Evolutionary conservation across 2,888 invertebrate genomes (phyloP).

Genomic region (Orthosia gothica): DNA sequence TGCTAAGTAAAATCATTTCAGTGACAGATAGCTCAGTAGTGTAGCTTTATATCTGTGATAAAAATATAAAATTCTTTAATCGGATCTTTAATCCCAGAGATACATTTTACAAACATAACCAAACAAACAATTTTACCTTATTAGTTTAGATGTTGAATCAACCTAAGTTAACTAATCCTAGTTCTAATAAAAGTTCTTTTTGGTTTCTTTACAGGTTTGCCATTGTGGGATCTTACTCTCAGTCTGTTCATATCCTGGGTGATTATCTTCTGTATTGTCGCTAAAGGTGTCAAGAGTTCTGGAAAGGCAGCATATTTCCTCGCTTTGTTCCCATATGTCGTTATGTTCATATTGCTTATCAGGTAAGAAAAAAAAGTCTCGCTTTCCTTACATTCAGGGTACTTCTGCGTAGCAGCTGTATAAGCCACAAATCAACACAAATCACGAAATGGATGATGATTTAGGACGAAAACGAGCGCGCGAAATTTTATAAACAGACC

Average conservation of each 20-base stretch:
- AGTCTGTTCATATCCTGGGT: conserved; percentile 94
- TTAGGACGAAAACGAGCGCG: too few relatives aligned
- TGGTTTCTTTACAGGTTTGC: conserved; percentile 82
- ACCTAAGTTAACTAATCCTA: neutral
- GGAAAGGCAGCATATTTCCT: conserved; percentile 97
- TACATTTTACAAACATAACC: too few relatives aligned
- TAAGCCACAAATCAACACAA: too few relatives aligned
- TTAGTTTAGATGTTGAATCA: neutral
- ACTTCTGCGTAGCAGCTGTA: neutral
- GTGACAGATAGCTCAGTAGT: too few relatives aligned
- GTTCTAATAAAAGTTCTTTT: conserved; percentile 9
- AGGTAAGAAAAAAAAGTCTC: conserved; percentile 76
- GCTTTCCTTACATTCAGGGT: neutral
- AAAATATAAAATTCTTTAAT: too few relatives aligned
- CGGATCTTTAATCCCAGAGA: too few relatives aligned
- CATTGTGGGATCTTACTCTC: conserved; percentile 93
- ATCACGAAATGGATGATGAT: too few relatives aligned
- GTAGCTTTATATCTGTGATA: too few relatives aligned
- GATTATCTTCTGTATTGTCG: conserved; percentile 93
- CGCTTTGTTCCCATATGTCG: conserved; percentile 96
- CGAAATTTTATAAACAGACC: too few relatives aligned
- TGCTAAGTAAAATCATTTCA: too few relatives aligned
- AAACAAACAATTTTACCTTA: neutral
- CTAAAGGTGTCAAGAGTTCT: conserved; percentile 94
- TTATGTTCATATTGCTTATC: conserved; percentile 94